A percentile compares a stretch with the other conserved stretches of the same genome.
These are phyloP conservation scores for Notodonta ziczac DNA, from an alignment of 2,888 invertebrate genomes.

Conservation along the genomic window DNA sequence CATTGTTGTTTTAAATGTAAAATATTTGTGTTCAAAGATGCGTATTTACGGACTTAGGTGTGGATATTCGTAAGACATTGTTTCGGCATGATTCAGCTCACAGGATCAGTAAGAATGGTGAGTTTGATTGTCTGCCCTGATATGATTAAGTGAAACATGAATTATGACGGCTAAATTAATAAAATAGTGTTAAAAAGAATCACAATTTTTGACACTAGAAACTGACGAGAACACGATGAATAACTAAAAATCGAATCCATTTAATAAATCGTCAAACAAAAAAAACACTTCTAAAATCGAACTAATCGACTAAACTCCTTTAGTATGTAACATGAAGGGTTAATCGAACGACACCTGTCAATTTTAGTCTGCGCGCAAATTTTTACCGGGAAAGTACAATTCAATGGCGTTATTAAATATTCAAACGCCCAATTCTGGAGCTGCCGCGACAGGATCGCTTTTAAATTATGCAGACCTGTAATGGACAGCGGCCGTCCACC, in stretches of 20 bases:
- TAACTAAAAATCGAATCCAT: not conserved
- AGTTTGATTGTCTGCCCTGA: not conserved
- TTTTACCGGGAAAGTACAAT: conserved; percentile 57
- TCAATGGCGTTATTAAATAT: conserved; percentile 69
- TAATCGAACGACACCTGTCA: conserved; percentile 77
- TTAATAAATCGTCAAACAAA: not conserved
- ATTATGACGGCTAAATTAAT: no score
- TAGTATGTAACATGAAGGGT: conserved; percentile 23
- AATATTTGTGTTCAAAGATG: conserved; percentile 24
- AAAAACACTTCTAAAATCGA: conserved; percentile 3
- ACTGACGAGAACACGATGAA: not conserved
- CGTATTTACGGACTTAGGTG: conserved; percentile 6
- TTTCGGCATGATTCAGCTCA: not conserved
- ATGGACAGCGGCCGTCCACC: conserved; percentile 66
- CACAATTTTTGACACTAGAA: not conserved
- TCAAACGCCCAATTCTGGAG: conserved; percentile 66
- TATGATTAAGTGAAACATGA: no score
- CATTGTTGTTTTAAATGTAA: conserved; percentile 40
- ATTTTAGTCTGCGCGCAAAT: conserved; percentile 55
- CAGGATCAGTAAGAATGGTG: not conserved
- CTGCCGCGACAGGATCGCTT: conserved; percentile 65
- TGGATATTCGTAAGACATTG: not conserved
- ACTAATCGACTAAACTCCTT: conserved; percentile 31
- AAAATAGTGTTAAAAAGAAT: no score
- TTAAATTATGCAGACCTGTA: conserved; percentile 81